Base-by-base conservation (phyloP, 2,888 invertebrate species). In the Drosophila pegasa region DNA sequence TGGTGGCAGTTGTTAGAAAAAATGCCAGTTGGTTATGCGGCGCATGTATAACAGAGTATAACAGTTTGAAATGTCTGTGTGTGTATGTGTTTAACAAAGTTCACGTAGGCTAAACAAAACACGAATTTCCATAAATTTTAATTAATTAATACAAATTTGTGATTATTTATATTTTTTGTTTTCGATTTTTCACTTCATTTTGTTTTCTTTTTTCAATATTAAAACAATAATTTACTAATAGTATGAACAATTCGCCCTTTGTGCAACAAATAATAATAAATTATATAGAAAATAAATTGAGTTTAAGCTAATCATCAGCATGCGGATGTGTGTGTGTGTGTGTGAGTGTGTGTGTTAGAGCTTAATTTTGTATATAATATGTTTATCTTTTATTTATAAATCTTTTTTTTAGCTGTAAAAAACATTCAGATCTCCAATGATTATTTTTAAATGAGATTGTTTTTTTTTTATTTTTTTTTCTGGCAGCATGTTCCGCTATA, bases 391-490 rank as follows among this genome's bases (percentile, higher is more conserved):
- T 35, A 25, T 43, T 43, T 41, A 33, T 55, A 43, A 38, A 20
- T 68, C 35, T 51, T 55, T 45, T 55, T 41, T 41, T 59, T 58
- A 57, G 69, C 73, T 80, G 78, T 82, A 73, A 78, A 84, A 83
- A 83, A 84, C 87, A 84, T 79, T 84, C 76, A 84, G 83, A 84
- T 85, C 68, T 84, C 58, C 66, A 79, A 80, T 84, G 76, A 78
- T 67, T 83, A 78, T 66, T 50, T 29, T 52, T 71, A 71, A 75
- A 71, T 85, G 65, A 82, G 74, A 77, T 58, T 68, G 33, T 56
- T 57, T 63, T 61, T 27, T 18, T 57, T 58, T 57, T 60, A 52
- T 27, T 27, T 55, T 43, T 56, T 48, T 63, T 54, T 50, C 66
- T 68, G 80, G 80, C 75, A 86, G 87, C 77, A 80, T 77, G 73